Evolutionary conservation across 2,113 vertebrate genomes (phyloP), one percentile per base, ranked within the genome.

Genomic region (Ovis canadensis): DNA sequence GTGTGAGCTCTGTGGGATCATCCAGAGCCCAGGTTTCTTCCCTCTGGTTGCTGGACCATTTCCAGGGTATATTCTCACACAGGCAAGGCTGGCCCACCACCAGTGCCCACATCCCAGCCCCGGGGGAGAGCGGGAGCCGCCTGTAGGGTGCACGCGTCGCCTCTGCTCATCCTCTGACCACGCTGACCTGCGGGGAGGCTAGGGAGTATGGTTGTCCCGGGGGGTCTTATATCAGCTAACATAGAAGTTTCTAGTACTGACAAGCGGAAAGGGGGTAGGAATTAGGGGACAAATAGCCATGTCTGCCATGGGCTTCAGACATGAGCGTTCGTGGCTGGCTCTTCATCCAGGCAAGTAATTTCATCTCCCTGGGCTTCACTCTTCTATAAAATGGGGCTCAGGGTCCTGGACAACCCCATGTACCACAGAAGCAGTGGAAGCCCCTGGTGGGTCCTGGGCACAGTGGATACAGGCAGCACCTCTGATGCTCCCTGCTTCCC

Each of bases 381-480:
- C n/a, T 86, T 54, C 89, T 1, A 0, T 27, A 21, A 25, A 33
- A 8, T 6, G 15, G 45, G 43, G 1, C 6, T 1, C 1, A 10
- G 52, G 54, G 19, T 21, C 25, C 0, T 0, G 6, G 13, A 55
- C 21, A 45, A 31, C 31, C 1, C 57, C 12, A 2, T 7, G 50
- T 7, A 5, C 1, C 21, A 1, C 2, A 4, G 2, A 0, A 1
- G 3, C 36, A 10, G 10, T 14, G 1, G 55, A 9, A 45, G 67
- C 16, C 40, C 33, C 25, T 3, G 57, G n/a, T 23, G 64, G n/a
- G 84, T 1, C n/a, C 50, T 52, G 3, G 57, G 40, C 33, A 15
- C 19, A 4, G 36, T 25, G 54, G 25, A 27, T 19, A 15, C 9
- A 1, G 2, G 14, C 52, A 45, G 36, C 7, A 10, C 43, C 83